phyloP scores from a whole-genome alignment of 2,113 vertebrate genomes.

The Craseonycteris thonglongyai region DNA sequence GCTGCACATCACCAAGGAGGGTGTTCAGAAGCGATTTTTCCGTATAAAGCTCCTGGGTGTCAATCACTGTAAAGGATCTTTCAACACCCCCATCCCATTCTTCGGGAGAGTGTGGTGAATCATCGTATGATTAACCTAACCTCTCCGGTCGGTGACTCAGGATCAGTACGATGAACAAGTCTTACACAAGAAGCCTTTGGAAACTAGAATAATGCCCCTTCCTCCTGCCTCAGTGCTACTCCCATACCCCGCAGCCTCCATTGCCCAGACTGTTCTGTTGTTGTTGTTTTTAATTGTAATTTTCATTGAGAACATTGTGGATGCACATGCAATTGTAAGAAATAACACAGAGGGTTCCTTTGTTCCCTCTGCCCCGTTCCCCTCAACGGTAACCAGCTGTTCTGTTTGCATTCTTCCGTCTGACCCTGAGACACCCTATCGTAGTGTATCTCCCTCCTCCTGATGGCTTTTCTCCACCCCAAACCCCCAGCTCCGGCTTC shows the following conservation, averaged over 20 bases:
- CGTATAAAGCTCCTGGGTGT: not conserved
- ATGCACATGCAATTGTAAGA: not conserved
- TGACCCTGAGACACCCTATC: not conserved
- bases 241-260: not conserved
- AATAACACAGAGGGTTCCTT: not conserved
- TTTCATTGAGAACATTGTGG: not conserved
- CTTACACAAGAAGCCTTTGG: not conserved
- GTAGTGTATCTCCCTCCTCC: not conserved
- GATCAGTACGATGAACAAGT: not conserved
- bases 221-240: not conserved
- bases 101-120: constrained; percentile 33
- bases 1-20: not conserved
- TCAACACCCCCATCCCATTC: constrained; percentile 24
- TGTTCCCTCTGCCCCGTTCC: not conserved
- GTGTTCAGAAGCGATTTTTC: not conserved
- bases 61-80: not conserved
- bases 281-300: not conserved
- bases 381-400: not conserved
- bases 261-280: not conserved
- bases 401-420: not conserved
- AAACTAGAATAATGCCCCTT: not conserved
- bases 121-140: constrained; percentile 31
- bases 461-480: not conserved
- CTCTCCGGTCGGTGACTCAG: constrained; percentile 39
- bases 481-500: not conserved